These are phyloP conservation scores for Melitaea cinxia DNA, from an alignment of 1,140 invertebrate genomes.

Conservation along the genomic window DNA sequence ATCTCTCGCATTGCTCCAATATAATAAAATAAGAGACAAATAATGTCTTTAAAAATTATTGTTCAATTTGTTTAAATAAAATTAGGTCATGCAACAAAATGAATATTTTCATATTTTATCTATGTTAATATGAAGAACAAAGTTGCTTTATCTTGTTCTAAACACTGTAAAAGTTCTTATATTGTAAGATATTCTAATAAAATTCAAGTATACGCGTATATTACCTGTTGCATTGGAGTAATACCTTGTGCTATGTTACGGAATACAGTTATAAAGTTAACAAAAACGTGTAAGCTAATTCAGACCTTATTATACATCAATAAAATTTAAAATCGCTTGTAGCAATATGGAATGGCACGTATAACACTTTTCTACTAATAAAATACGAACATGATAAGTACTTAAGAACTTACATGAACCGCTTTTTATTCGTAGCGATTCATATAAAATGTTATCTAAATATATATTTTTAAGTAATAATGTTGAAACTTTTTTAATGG, in stretches of 20 bases:
- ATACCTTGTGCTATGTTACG: conserved; percentile 7
- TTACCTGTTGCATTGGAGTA: conserved; percentile 11
- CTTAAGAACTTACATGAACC: conserved; percentile 14
- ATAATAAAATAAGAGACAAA: too few species aligned
- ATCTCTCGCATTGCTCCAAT: too few species aligned
- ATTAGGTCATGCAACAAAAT: too few species aligned
- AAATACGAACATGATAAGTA: conserved; percentile 20
- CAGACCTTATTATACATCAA: neutral
- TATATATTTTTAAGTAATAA: neutral
- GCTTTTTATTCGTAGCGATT: conserved; percentile 4
- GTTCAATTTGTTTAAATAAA: too few species aligned
- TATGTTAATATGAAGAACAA: neutral
- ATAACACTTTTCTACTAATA: neutral
- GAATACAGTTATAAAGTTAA: conserved; percentile 11
- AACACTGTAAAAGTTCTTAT: neutral
- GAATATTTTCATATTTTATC: too few species aligned
- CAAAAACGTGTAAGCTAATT: neutral
- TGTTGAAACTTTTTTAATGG: neutral
- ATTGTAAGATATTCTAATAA: neutral
- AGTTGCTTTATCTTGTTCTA: neutral
- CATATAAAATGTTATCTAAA: neutral
- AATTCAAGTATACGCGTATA: conserved; percentile 5
- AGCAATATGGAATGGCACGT: neutral
- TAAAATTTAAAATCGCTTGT: neutral
- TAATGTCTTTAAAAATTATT: too few species aligned